Conservation (phyloP, 2,888 invertebrate genomes). For the Anticlea derivata region DNA sequence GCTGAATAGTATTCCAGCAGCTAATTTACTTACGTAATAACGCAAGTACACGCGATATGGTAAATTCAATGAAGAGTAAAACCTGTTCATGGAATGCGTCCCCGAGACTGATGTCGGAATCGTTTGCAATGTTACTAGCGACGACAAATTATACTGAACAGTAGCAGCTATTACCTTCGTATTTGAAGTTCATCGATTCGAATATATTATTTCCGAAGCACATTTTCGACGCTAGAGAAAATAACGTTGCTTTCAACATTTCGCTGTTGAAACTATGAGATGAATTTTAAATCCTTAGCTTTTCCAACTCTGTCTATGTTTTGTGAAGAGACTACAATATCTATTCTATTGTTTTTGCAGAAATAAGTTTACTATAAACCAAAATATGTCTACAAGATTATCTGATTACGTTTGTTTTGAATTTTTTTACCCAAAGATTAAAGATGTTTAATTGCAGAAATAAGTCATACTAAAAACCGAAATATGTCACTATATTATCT, state of each 20-base stretch:
- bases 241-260: no score
- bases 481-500: constrained; percentile 1
- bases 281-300: no score
- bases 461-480: no score
- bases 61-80: constrained; percentile 28
- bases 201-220: neutral
- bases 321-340: no score
- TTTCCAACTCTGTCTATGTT: no score
- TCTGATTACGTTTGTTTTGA: neutral
- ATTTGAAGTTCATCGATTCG: constrained; percentile 1
- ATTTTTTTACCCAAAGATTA: no score
- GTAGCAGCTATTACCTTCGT: neutral
- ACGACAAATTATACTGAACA: neutral
- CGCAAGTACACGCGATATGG: constrained; percentile 20
- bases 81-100: constrained; percentile 35
- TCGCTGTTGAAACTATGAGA: no score
- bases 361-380: no score
- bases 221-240: no score
- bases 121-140: constrained; percentile 17
- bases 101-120: constrained; percentile 22
- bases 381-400: neutral
- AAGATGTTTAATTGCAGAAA: no score
- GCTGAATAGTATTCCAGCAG: constrained; percentile 17
- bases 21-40: constrained; percentile 12
- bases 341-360: no score